Evolutionary conservation across 2,888 invertebrate species (phyloP).

Genomic region (Ophioninae sp.): DNA sequence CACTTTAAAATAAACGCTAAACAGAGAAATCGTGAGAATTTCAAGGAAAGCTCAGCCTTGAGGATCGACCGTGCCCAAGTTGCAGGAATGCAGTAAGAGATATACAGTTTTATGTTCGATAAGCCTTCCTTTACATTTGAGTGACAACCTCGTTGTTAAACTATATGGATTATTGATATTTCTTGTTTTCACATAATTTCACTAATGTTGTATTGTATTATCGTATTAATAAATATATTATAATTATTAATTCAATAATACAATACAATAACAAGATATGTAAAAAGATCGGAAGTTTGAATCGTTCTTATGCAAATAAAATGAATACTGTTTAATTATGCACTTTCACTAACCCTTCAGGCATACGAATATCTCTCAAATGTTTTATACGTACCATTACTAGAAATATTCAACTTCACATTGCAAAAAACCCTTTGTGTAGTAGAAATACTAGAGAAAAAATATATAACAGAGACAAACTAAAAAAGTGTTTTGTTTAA

Average conservation of each 20-base stretch:
- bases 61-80: conserved; percentile 16
- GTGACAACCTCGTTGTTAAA: conserved; percentile 28
- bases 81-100: conserved; percentile 14
- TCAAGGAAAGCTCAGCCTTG: conserved; percentile 48
- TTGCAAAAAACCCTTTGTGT: too few species aligned
- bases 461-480: too few species aligned
- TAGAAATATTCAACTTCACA: too few species aligned
- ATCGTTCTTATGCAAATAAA: too few species aligned
- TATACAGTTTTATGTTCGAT: conserved; percentile 34
- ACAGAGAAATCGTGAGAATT: conserved; percentile 39
- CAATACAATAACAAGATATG: too few species aligned
- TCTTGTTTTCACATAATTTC: not conserved
- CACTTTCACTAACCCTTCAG: too few species aligned
- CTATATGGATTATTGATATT: not conserved
- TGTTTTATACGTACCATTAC: too few species aligned
- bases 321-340: too few species aligned
- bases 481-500: too few species aligned
- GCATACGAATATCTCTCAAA: too few species aligned
- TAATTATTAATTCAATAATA: not conserved
- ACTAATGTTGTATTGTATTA: not conserved
- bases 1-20: conserved; percentile 22
- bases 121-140: conserved; percentile 20
- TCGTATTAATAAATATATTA: not conserved
- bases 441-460: too few species aligned
- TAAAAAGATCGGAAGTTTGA: too few species aligned